A percentile compares a stretch with the other conserved stretches of the same genome.
Conservation (phyloP, 2,888 invertebrate species). For the Oxystoma pomonae region DNA sequence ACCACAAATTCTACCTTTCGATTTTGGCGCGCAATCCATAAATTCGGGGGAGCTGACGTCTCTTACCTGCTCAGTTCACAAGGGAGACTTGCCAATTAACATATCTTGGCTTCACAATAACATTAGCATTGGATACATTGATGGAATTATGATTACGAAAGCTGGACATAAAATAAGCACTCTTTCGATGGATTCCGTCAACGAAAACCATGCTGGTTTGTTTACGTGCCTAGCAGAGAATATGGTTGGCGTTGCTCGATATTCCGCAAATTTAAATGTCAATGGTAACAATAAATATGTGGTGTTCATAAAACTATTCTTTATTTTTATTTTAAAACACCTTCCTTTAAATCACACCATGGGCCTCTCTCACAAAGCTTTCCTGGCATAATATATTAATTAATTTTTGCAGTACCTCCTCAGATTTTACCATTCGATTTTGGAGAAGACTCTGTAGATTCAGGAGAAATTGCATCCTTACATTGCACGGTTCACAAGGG, state of each 20-base stretch:
- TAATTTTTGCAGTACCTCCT: slow-evolving; percentile 44
- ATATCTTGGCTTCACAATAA: slow-evolving; percentile 60
- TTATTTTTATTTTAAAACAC: neutral
- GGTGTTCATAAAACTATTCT: too few relatives aligned
- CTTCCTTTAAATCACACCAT: neutral
- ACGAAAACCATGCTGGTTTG: slow-evolving; percentile 64
- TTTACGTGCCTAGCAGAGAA: slow-evolving; percentile 74
- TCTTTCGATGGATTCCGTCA: slow-evolving; percentile 60
- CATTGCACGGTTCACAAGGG: slow-evolving; percentile 69
- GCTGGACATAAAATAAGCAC: slow-evolving; percentile 53
- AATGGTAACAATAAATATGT: slow-evolving; percentile 59
- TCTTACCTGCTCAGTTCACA: slow-evolving; percentile 63
- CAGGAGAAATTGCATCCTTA: slow-evolving; percentile 65
- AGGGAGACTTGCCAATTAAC: slow-evolving; percentile 66
- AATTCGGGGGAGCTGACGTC: slow-evolving; percentile 69
- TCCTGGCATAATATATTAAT: too few relatives aligned
- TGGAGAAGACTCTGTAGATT: slow-evolving; percentile 57
- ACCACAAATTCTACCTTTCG: slow-evolving; percentile 55
- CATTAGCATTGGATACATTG: slow-evolving; percentile 41
- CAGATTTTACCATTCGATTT: slow-evolving; percentile 57
- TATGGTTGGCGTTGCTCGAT: slow-evolving; percentile 60
- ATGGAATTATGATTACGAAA: slow-evolving; percentile 44
- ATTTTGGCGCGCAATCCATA: slow-evolving; percentile 53
- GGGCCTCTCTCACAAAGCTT: slow-evolving; percentile 4
- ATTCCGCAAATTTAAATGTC: slow-evolving; percentile 55